Evolutionary conservation across 2,113 vertebrate genomes (phyloP), one percentile per base, ranked within the genome.

Genomic region (Oxyruncus cristatus): DNA sequence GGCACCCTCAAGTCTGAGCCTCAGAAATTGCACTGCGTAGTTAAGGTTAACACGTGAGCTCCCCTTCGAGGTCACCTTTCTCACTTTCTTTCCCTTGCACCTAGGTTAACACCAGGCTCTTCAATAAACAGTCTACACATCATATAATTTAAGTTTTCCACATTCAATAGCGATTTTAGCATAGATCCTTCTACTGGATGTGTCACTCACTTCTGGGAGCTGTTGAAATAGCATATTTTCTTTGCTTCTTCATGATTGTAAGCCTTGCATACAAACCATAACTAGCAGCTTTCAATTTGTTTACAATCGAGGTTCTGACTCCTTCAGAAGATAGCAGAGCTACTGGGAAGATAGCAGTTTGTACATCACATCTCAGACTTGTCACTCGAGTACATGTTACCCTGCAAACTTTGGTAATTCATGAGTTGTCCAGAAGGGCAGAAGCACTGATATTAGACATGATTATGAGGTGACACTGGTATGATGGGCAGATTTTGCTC

Each of bases 381-480:
- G 37, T 78, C 83, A 50, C 39, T 82, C 65, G 79, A 74, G 24
- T 33, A 56, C 7, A 30, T 6, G 4, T 27, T 70, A 68, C 44
- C n/a, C 42, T 39, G 22, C 72, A 94, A 94, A 94, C 50, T 74
- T 62, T 47, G 58, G 80, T 88, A 93, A 93, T 75, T 83, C 82
- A 47, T 7, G 41, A 26, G 65, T 20, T 62, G 52, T 50, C 76
- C 76, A 81, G 46, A 82, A 76, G 26, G 28, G 84, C 27, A 47
- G 41, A 49, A 72, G 73, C 28, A 68, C 35, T 42, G 72, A 44
- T 80, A 56, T 22, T 33, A 39, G 22, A 71, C 12, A 17, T 11
- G 14, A 67, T 92, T 67, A 80, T 6, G 14, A 79, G 41, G 46
- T 47, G 56, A 85, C 14, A 37, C 6, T 41, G 35, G 17, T 76